phyloP scores from a whole-genome alignment of 2,113 vertebrate genomes.

The Heptranchias perlo region DNA sequence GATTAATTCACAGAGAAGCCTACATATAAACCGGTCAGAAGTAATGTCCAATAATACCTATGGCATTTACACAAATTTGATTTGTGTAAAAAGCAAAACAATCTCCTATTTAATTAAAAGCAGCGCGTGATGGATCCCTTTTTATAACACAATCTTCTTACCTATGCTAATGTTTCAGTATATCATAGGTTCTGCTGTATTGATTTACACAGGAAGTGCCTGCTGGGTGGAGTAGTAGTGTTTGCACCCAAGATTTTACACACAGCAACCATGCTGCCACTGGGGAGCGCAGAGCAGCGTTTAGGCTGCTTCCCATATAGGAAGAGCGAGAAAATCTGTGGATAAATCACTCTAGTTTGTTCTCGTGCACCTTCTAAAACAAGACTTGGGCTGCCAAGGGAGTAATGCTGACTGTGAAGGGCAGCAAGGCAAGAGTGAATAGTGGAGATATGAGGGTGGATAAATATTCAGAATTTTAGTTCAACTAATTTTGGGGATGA shows the following conservation, averaged over 20 bases:
- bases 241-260: neutral
- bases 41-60: neutral
- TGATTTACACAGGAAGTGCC: neutral
- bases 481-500: neutral
- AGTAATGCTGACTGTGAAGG: neutral
- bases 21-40: neutral
- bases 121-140: neutral
- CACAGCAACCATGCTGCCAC: neutral
- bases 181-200: neutral
- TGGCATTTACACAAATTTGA: neutral
- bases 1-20: neutral
- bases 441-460: neutral
- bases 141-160: constrained; percentile 8
- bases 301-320: neutral
- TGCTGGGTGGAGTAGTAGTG: neutral
- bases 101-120: neutral
- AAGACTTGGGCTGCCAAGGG: neutral
- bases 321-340: neutral
- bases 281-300: neutral
- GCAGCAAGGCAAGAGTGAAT: neutral
- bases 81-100: neutral
- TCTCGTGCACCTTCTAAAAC: neutral
- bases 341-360: neutral
- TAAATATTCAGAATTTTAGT: neutral
- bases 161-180: neutral